These are phyloP conservation scores for Beris morrisii DNA, from an alignment of 2,888 invertebrate species.

Conservation along the genomic window DNA sequence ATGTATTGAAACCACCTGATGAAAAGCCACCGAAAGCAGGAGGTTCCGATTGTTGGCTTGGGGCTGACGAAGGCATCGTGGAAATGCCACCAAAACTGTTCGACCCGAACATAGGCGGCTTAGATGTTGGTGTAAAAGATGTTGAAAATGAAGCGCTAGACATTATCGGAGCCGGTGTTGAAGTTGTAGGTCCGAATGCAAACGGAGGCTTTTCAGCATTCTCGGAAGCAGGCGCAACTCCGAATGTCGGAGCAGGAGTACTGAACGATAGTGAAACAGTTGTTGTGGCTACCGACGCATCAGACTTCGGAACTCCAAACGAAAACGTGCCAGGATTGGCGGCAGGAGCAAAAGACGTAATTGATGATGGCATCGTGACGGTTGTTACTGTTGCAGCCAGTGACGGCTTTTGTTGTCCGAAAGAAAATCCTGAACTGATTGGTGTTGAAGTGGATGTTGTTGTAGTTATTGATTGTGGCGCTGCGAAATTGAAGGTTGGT, in stretches of 20 bases:
- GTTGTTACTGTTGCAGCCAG: neutral
- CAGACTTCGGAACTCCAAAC: slow-evolving; percentile 8
- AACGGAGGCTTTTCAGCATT: slow-evolving; percentile 11
- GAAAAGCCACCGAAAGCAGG: slow-evolving; percentile 5
- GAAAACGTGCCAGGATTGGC: slow-evolving; percentile 8
- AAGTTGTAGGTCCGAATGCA: slow-evolving; percentile 26
- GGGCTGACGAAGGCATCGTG: neutral
- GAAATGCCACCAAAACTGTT: neutral
- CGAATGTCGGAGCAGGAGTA: neutral
- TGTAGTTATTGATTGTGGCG: slow-evolving; percentile 4
- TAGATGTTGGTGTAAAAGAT: slow-evolving; percentile 2
- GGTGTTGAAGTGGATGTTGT: slow-evolving; percentile 32
- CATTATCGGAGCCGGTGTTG: slow-evolving; percentile 7
- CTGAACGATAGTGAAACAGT: neutral
- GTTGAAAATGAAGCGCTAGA: slow-evolving; percentile 2
- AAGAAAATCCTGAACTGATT: slow-evolving; percentile 23
- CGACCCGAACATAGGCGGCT: slow-evolving; percentile 16
- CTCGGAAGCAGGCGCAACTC: neutral
- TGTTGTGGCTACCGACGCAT: neutral
- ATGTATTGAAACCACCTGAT: neutral
- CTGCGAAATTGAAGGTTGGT: neutral
- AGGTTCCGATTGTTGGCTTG: slow-evolving; percentile 4
- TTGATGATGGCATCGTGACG: too few species aligned
- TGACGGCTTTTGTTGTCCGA: neutral
- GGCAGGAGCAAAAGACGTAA: neutral